A percentile compares a stretch with the other conserved stretches of the same genome.
Evolutionary conservation across 2,797 vertebrate genomes (phyloP).

Genomic region (Silurus lanzhouensis): DNA sequence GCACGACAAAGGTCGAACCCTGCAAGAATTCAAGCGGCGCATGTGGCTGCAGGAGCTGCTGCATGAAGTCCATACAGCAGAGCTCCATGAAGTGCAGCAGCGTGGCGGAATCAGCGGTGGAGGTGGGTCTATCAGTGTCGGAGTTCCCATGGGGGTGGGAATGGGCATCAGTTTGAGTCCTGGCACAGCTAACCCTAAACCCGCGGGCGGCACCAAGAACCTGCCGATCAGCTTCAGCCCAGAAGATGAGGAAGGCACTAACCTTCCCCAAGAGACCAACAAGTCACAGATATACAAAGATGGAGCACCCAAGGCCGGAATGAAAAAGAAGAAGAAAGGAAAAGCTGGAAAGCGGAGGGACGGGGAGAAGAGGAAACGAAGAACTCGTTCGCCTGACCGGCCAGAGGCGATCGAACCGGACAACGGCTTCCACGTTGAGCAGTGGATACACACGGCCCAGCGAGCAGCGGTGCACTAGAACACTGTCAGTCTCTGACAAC

Average conservation of each 20-base stretch:
- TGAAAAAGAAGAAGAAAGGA: conserved; percentile 89
- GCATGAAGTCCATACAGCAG: conserved; percentile 91
- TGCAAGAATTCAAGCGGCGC: conserved; percentile 88
- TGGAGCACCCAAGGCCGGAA: conserved; percentile 73
- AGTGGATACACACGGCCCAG: conserved; percentile 66
- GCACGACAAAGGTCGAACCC: conserved; percentile 93
- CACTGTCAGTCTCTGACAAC: conserved; percentile 78
- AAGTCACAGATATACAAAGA: conserved; percentile 89
- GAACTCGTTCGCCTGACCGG: conserved; percentile 74
- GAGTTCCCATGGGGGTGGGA: conserved; percentile 39
- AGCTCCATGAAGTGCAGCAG: conserved; percentile 80
- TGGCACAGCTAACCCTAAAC: conserved; percentile 84
- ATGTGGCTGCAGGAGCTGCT: conserved; percentile 92
- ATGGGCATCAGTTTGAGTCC: conserved; percentile 63
- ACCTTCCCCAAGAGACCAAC: conserved; percentile 94
- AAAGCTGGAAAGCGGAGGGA: conserved; percentile 87
- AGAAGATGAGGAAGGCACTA: conserved; percentile 85
- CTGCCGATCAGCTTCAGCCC: conserved; percentile 77
- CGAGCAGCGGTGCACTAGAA: conserved; percentile 69
- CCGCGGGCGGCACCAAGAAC: conserved; percentile 87
- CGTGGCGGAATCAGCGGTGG: conserved; percentile 61
- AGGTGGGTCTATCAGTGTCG: conserved; percentile 46
- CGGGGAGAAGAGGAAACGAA: conserved; percentile 89
- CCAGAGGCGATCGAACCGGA: conserved; percentile 57
- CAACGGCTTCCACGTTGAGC: conserved; percentile 68